phyloP scores from a whole-genome alignment of 2,113 vertebrate species.

The Epinephelus lanceolatus region DNA sequence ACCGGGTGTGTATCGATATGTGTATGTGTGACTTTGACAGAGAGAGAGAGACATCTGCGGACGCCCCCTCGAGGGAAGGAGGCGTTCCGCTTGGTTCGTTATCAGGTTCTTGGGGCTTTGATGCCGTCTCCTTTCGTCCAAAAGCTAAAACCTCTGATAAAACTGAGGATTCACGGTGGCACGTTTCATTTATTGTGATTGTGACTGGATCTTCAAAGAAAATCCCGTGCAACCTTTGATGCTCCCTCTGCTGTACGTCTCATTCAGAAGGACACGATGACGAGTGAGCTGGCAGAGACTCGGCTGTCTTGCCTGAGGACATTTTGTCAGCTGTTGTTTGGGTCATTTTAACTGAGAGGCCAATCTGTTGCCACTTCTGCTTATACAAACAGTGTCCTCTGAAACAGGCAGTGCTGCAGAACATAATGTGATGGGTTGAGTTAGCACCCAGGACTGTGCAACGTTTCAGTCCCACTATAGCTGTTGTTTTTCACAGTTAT shows the following conservation, averaged over 20 bases:
- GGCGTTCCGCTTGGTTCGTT: conserved; percentile 12
- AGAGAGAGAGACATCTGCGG: conserved; percentile 28
- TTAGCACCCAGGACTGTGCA: not conserved
- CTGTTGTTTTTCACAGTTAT: not conserved
- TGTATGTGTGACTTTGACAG: not conserved
- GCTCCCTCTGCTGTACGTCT: not conserved
- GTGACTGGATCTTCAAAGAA: conserved; percentile 30
- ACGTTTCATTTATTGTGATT: not conserved
- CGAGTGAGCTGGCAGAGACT: conserved; percentile 26
- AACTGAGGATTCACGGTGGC: not conserved
- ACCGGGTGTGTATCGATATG: not conserved
- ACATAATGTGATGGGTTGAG: not conserved
- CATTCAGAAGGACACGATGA: not conserved
- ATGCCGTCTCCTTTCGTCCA: conserved; percentile 32
- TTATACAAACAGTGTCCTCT: not conserved
- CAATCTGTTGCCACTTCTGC: conserved; percentile 61
- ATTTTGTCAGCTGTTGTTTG: conserved; percentile 59
- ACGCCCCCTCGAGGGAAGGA: not conserved
- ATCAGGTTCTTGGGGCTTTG: conserved; percentile 37
- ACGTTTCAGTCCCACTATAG: not conserved
- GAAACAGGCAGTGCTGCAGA: not conserved
- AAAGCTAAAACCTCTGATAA: conserved; percentile 26
- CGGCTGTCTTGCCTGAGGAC: conserved; percentile 29
- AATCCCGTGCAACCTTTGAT: conserved; percentile 18
- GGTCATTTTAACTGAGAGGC: conserved; percentile 59